Conservation (phyloP, 2,797 vertebrate species). For the Euphonia xanthogaster region DNA sequence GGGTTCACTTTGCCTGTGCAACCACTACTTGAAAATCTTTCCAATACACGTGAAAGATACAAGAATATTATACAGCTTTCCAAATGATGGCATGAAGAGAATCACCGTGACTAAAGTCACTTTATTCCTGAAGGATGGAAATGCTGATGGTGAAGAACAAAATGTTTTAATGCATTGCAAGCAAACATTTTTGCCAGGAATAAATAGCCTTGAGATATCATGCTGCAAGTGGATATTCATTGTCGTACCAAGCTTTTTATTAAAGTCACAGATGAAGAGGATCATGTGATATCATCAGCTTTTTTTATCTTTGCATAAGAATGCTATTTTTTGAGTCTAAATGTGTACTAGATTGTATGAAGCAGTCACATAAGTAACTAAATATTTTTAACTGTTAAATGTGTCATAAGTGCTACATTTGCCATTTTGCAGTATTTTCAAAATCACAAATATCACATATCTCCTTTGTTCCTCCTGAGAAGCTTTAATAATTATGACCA, state of each 20-base stretch:
- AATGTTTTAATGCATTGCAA: background rate
- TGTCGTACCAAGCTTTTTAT: background rate
- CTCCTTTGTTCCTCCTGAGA: background rate
- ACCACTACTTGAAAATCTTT: background rate
- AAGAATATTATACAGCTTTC: background rate
- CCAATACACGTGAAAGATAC: background rate
- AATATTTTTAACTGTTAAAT: background rate
- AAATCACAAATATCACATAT: background rate
- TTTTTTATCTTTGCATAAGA: background rate
- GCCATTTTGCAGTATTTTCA: background rate
- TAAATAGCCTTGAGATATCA: background rate
- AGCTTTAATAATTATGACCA: background rate
- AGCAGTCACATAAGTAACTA: background rate
- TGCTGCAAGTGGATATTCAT: background rate
- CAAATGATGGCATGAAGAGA: background rate
- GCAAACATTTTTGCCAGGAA: background rate
- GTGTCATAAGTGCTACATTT: background rate
- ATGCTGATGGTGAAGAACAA: background rate
- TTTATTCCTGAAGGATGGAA: rapidly evolving
- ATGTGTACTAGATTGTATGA: background rate
- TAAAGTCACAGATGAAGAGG: background rate
- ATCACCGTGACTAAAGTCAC: background rate
- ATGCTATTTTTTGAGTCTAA: background rate
- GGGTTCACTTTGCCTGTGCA: background rate
- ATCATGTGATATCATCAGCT: background rate